phyloP scores from a whole-genome alignment of 2,888 invertebrate species.

The Trissoscelio sp. region DNA sequence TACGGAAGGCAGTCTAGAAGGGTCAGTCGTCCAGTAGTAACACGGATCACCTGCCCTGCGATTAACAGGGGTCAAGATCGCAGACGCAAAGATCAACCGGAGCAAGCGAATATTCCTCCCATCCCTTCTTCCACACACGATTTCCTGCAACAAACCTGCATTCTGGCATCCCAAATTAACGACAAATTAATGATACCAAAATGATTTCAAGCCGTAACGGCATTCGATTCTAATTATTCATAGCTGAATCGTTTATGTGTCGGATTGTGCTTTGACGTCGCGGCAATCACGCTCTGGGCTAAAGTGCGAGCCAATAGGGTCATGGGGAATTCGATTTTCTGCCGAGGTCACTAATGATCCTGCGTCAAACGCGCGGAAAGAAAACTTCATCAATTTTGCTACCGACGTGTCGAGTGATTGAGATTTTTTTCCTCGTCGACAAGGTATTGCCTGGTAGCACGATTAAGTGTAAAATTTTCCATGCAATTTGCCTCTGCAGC shows the following conservation, averaged over 20 bases:
- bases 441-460: slow-evolving; percentile 1
- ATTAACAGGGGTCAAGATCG: slow-evolving; percentile 81
- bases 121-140: background rate
- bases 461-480: slow-evolving; percentile 55
- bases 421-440: slow-evolving; percentile 40
- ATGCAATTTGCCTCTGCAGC: slow-evolving; percentile 27
- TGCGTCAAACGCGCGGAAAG: slow-evolving; percentile 56
- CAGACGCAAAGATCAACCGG: slow-evolving; percentile 45
- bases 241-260: slow-evolving; percentile 70
- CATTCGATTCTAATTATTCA: slow-evolving; percentile 74
- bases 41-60: slow-evolving; percentile 81
- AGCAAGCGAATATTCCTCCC: slow-evolving; percentile 56
- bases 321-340: slow-evolving; percentile 67
- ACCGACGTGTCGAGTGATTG: slow-evolving; percentile 55
- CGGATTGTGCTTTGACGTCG: slow-evolving; percentile 41
- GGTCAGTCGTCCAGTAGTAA: slow-evolving; percentile 76
- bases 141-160: background rate
- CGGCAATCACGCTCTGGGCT: slow-evolving; percentile 60
- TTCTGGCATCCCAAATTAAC: slow-evolving; percentile 72
- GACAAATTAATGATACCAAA: slow-evolving; percentile 80
- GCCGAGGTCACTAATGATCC: slow-evolving; percentile 67
- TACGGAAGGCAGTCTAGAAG: slow-evolving; percentile 71
- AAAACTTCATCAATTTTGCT: slow-evolving; percentile 66
- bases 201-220: slow-evolving; percentile 73
- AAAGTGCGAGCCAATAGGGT: slow-evolving; percentile 63